phyloP scores from a whole-genome alignment of 2,113 vertebrate species.

The Misgurnus anguillicaudatus region DNA sequence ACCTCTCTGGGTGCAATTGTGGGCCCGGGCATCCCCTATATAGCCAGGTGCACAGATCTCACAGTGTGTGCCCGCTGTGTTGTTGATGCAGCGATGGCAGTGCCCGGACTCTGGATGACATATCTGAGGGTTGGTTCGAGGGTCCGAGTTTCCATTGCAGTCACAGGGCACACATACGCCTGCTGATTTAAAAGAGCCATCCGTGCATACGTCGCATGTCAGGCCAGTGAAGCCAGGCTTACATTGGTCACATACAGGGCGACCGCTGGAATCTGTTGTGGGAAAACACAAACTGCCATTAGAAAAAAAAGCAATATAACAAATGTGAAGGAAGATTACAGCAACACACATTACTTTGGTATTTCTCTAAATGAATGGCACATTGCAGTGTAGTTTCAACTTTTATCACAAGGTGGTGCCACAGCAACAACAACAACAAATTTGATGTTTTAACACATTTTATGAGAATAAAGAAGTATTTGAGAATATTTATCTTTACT shows the following conservation, averaged over 20 bases:
- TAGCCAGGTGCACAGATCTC: conserved; percentile 83
- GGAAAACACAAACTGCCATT: conserved; percentile 8
- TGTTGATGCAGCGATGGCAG: conserved; percentile 83
- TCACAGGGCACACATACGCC: conserved; percentile 80
- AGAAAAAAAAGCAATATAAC: conserved; percentile 8
- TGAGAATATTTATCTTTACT: no score
- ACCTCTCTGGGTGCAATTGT: conserved; percentile 85
- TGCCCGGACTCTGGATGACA: conserved; percentile 83
- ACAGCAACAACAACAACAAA: not conserved
- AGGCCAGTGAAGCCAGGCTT: conserved; percentile 73
- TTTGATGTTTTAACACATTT: not conserved
- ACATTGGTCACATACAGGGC: conserved; percentile 80
- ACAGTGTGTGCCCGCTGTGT: conserved; percentile 81
- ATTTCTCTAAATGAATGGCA: not conserved
- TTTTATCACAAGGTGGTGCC: conserved; percentile 52
- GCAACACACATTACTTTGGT: not conserved
- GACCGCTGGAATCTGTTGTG: conserved; percentile 70
- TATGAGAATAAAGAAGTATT: no score
- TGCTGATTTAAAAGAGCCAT: conserved; percentile 82
- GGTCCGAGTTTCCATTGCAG: conserved; percentile 86
- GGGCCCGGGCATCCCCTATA: conserved; percentile 66
- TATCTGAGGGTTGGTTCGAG: conserved; percentile 63
- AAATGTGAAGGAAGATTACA: not conserved
- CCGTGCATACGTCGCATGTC: conserved; percentile 79
- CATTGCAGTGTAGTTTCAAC: not conserved